These are phyloP conservation scores for Centropristis striata DNA, from an alignment of 2,113 vertebrate genomes.

Conservation along the genomic window DNA sequence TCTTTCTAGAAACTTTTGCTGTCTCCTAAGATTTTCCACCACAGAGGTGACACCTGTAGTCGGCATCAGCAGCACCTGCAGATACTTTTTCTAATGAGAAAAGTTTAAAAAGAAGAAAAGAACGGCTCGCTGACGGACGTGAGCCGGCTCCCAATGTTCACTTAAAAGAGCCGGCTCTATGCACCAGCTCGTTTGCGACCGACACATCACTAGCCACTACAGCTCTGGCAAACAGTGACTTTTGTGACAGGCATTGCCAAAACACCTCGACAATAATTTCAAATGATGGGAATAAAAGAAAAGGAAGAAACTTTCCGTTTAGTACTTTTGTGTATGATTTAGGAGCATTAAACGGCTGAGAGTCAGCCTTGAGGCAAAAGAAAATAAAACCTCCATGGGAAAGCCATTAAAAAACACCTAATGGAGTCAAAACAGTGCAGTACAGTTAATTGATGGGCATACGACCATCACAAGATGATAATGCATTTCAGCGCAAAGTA, in stretches of 20 bases:
- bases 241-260: not conserved
- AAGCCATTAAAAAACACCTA: constrained; percentile 10
- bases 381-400: not conserved
- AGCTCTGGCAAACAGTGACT: not conserved
- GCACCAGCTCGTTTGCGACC: no score
- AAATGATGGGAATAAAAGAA: not conserved
- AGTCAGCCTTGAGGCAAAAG: not conserved
- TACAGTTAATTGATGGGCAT: not conserved
- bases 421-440: not conserved
- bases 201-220: no score
- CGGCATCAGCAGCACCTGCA: no score
- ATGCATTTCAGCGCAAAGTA: not conserved
- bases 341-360: not conserved
- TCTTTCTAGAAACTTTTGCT: no score
- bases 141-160: no score
- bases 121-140: no score
- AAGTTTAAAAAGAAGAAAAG: no score
- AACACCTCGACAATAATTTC: not conserved
- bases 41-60: no score
- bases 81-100: no score
- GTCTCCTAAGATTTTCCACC: no score
- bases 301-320: not conserved
- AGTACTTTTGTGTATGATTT: not conserved
- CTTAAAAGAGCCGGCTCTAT: no score
- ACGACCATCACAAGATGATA: not conserved